Conservation (phyloP, 2,797 vertebrate species). For the Brachymystax lenok region DNA sequence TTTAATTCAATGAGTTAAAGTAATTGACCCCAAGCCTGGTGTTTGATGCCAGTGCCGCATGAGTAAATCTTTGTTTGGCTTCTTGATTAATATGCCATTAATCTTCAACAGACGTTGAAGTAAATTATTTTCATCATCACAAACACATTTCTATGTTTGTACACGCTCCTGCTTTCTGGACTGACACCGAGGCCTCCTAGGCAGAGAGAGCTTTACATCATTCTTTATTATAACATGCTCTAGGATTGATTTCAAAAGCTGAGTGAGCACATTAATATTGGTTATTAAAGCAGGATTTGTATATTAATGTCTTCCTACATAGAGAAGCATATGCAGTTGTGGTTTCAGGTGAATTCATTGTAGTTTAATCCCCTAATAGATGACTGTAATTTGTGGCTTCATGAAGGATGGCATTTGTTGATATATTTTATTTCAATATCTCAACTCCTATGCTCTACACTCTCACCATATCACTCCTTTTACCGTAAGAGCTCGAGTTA, state of each 20-base stretch:
- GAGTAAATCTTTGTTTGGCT: neutral
- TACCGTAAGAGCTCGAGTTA: neutral
- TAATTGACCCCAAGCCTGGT: neutral
- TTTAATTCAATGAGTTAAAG: neutral
- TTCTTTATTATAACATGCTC: neutral
- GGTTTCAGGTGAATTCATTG: neutral
- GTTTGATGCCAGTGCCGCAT: neutral
- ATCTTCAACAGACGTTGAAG: neutral
- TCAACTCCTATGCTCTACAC: neutral
- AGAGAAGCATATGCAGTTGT: neutral
- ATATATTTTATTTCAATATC: neutral
- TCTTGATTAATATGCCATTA: neutral
- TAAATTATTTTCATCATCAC: neutral
- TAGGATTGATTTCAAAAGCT: neutral
- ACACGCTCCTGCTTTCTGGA: neutral
- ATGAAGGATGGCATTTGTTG: neutral
- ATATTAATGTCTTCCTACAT: neutral
- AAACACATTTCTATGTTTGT: neutral
- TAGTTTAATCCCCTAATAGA: neutral
- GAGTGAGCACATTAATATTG: neutral
- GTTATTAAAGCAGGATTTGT: neutral
- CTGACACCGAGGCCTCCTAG: neutral
- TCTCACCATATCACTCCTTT: neutral
- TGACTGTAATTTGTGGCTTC: slow-evolving; percentile 1
- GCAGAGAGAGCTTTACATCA: neutral